Evolutionary conservation across 2,888 invertebrate species (phyloP), one percentile per base, ranked within the genome.

Genomic region (Drosophila siamana): DNA sequence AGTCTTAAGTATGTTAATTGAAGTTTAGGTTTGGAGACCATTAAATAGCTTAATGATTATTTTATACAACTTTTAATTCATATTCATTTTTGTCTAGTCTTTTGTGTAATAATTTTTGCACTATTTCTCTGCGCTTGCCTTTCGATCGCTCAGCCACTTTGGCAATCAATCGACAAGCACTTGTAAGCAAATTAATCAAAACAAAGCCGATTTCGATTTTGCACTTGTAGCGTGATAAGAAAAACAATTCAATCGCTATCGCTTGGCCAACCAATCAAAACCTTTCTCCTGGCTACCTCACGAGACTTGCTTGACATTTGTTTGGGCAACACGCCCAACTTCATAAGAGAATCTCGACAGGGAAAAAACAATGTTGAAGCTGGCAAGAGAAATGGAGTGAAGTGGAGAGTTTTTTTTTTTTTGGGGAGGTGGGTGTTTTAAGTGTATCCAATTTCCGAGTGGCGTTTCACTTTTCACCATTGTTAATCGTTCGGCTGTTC

Each of bases 381-480:
- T 1, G 24, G 2, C n/a, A n/a, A n/a, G 41, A 51, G 57, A 64
- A 24, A 24, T 44, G 13, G 33, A 43, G 57, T 51, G 15, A 47
- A 41, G 51, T 11, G 15, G 24, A 9, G n/a, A n/a, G n/a, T n/a
- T n/a, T n/a, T n/a, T n/a, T n/a, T n/a, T n/a, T n/a, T n/a, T n/a
- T n/a, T n/a, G n/a, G n/a, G n/a, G n/a, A n/a, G n/a, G 26, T 0
- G 41, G 24, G 11, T 30, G 9, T 33, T 33, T 33, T 4, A 4
- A 33, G 33, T 40, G 60, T 54, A 52, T 57, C 68, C 64, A 77
- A 72, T 84, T 80, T 67, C 55, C 60, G 60, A 64, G 52, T 50
- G 51, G 61, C 76, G 81, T 82, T 82, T 82, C 82, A 85, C 85
- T 85, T 85, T 78, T 65, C 43, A 57, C 48, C 65, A 70, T 74